Evolutionary conservation across 2,113 vertebrate genomes (phyloP), one percentile per base, ranked within the genome.

Genomic region (Polyodon spathula): DNA sequence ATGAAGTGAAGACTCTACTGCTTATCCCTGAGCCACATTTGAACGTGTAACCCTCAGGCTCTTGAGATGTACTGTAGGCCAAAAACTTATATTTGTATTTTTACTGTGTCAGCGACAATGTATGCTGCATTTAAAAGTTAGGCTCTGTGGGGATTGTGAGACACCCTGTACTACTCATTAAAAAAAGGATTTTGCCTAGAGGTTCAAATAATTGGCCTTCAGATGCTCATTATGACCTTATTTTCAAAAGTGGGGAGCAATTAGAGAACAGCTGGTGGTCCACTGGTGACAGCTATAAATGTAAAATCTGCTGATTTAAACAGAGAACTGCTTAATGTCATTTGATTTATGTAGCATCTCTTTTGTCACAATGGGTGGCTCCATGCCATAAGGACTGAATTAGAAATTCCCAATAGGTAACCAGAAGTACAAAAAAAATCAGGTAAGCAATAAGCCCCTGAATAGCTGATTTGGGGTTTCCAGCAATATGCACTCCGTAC

Each of bases 141-240:
- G 15, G 52, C 48, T 40, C 48, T 6, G 27, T 16, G 14, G 39
- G 67, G 63, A 46, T 68, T 72, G 68, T 59, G 67, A 64, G 64
- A 65, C 62, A 65, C 60, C 65, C 69, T 74, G 16, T 37, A 63
- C 64, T 63, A 58, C 65, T 71, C 69, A 76, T 77, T 75, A 72
- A 70, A 69, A 64, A 64, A 76, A 78, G 78, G 78, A 76, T 72
- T 76, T 76, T 62, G 70, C 72, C 58, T 73, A 69, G 63, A 62
- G 67, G 65, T 62, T 58, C 55, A 52, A 65, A 65, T 73, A 78
- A 79, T 76, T 69, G 69, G 66, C 60, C 74, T 71, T 73, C 61
- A 70, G 68, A 59, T 68, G 68, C 63, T 71, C 71, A 67, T 86
- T 78, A 80, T 75, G 71, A 78, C 17, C 37, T 8, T 8, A 54